Percentiles rank a stretch among this genome's conserved stretches.
These are phyloP conservation scores for Calosoma granatense DNA, from an alignment of 1,140 invertebrate genomes.

Conservation along the genomic window DNA sequence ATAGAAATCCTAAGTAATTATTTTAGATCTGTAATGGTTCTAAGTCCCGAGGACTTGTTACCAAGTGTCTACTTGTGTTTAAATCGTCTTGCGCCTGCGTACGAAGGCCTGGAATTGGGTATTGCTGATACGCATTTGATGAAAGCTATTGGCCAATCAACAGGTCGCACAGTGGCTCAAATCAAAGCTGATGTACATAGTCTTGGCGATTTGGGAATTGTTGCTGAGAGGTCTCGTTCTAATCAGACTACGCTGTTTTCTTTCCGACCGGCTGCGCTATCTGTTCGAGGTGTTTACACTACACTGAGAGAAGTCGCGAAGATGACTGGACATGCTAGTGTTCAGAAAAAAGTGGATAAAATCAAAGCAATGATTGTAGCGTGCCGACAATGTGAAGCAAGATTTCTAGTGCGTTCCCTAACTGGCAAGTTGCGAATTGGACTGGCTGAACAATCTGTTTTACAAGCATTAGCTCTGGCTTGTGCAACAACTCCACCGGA, in stretches of 20 bases:
- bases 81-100: conserved; percentile 91
- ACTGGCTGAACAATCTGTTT: conserved; percentile 90
- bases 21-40: conserved; percentile 81
- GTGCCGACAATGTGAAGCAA: conserved; percentile 81
- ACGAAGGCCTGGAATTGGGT: conserved; percentile 82
- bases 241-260: conserved; percentile 75
- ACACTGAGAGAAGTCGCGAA: conserved; percentile 85
- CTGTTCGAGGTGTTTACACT: conserved; percentile 62
- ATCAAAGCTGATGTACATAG: conserved; percentile 72
- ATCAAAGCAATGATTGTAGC: conserved; percentile 90
- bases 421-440: conserved; percentile 94
- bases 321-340: conserved; percentile 67
- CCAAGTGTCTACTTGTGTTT: conserved; percentile 89
- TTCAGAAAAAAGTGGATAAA: conserved; percentile 80
- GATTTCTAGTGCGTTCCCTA: conserved; percentile 85
- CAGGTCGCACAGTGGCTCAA: conserved; percentile 75
- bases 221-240: conserved; percentile 81
- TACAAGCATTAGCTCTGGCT: conserved; percentile 85
- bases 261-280: conserved; percentile 59
- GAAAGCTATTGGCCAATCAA: conserved; percentile 90
- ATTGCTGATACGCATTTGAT: conserved; percentile 89
- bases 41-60: conserved; percentile 81
- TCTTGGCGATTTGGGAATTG: conserved; percentile 85
- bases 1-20: conserved; percentile 92
- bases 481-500: conserved; percentile 58